Percentiles rank a stretch among this genome's conserved stretches.
These are phyloP conservation scores for Ephialtes manifestator DNA, from an alignment of 2,888 invertebrate genomes.

Conservation along the genomic window DNA sequence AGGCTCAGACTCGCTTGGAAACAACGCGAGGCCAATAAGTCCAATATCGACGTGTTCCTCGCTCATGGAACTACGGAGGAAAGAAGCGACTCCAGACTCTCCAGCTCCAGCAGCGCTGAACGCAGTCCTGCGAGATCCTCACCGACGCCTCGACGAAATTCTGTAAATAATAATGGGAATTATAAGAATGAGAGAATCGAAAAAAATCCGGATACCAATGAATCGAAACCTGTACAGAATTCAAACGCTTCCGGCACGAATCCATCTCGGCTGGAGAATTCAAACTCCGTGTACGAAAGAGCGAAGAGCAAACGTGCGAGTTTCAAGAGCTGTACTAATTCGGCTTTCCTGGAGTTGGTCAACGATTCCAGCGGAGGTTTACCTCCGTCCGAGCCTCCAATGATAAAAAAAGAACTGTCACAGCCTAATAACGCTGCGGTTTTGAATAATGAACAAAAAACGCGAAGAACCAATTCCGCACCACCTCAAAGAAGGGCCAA, in stretches of 20 bases:
- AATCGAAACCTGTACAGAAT: not conserved
- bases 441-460: conserved; percentile 41
- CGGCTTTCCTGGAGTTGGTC: conserved; percentile 79
- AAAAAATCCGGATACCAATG: not conserved
- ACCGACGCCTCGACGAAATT: conserved; percentile 5
- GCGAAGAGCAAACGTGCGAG: conserved; percentile 78
- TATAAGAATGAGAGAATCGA: not conserved
- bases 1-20: conserved; percentile 87
- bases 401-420: conserved; percentile 35
- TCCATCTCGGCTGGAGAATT: not conserved
- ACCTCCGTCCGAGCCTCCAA: conserved; percentile 53
- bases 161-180: not conserved
- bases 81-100: conserved; percentile 79
- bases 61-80: conserved; percentile 87
- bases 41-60: conserved; percentile 89
- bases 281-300: conserved; percentile 12
- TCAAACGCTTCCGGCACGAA: not conserved
- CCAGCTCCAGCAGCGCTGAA: conserved; percentile 74
- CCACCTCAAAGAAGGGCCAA: conserved; percentile 77
- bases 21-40: conserved; percentile 86
- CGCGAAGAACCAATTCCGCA: conserved; percentile 79
- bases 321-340: conserved; percentile 79
- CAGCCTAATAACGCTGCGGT: not conserved
- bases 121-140: conserved; percentile 51
- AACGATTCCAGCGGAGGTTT: conserved; percentile 45